Evolutionary conservation across 2,888 invertebrate species (phyloP).

Genomic region (Microdon myrmicae): DNA sequence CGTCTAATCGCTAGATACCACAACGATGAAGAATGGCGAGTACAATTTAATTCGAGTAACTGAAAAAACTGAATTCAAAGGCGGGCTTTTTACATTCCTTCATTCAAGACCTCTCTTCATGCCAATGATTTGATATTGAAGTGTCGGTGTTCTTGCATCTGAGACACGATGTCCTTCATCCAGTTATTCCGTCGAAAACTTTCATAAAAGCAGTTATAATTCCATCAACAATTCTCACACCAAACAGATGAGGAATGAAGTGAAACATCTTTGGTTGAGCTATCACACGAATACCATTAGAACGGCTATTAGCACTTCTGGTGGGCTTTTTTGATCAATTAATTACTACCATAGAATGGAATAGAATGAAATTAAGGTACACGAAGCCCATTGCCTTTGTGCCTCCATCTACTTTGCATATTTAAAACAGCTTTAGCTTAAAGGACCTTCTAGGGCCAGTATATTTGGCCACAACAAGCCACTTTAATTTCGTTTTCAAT

Average conservation of each 20-base stretch:
- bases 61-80: too few relatives aligned
- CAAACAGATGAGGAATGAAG: conserved; percentile 31
- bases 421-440: conserved; percentile 12
- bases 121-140: too few relatives aligned
- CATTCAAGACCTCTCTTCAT: too few relatives aligned
- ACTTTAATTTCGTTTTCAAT: conserved; percentile 35
- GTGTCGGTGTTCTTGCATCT: too few relatives aligned
- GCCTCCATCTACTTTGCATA: conserved; percentile 4
- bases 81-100: too few relatives aligned
- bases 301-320: conserved; percentile 35
- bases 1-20: too few relatives aligned
- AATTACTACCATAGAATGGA: conserved; percentile 28
- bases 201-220: conserved; percentile 36
- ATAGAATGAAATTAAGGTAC: too few relatives aligned
- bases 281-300: too few relatives aligned
- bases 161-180: conserved; percentile 7
- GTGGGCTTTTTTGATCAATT: conserved; percentile 38
- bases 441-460: conserved; percentile 10
- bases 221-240: conserved; percentile 33
- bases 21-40: too few relatives aligned
- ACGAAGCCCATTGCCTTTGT: neutral
- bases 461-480: conserved; percentile 13
- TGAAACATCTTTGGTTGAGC: conserved; percentile 35
- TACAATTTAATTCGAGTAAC: too few relatives aligned
- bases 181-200: conserved; percentile 25